Conservation (phyloP, 2,113 vertebrate species). For the Gadus macrocephalus region DNA sequence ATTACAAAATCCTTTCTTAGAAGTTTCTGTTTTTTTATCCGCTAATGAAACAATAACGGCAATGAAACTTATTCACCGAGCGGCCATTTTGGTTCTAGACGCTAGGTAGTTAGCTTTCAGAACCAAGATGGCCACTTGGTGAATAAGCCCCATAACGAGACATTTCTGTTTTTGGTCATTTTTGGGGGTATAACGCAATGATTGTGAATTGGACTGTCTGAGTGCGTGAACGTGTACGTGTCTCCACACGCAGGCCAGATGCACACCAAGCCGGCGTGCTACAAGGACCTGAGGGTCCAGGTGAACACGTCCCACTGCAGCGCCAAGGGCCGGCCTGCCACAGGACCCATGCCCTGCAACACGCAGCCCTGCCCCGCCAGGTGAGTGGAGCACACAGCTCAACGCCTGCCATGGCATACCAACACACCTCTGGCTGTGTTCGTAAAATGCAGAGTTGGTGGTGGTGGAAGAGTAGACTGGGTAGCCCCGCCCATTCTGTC, state of each 20-base stretch:
- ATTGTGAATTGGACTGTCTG: background rate
- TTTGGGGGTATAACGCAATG: background rate
- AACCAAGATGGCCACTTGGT: too few species aligned
- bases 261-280: constrained; percentile 77
- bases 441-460: too few species aligned
- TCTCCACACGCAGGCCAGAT: constrained; percentile 72
- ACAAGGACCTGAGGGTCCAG: constrained; percentile 74
- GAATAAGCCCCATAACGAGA: background rate
- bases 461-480: too few species aligned
- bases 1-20: background rate
- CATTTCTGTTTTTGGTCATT: background rate
- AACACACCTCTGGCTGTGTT: background rate
- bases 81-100: too few species aligned
- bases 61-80: too few species aligned
- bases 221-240: constrained; percentile 1
- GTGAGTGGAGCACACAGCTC: constrained; percentile 54
- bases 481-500: too few species aligned
- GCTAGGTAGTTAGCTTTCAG: too few species aligned
- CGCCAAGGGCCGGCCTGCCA: constrained; percentile 66
- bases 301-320: constrained; percentile 81
- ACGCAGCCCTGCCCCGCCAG: constrained; percentile 80
- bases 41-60: too few species aligned
- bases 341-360: constrained; percentile 74
- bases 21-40: too few species aligned
- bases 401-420: background rate